Conservation (phyloP, 1,140 invertebrate species). For the Leucophenga varia region DNA sequence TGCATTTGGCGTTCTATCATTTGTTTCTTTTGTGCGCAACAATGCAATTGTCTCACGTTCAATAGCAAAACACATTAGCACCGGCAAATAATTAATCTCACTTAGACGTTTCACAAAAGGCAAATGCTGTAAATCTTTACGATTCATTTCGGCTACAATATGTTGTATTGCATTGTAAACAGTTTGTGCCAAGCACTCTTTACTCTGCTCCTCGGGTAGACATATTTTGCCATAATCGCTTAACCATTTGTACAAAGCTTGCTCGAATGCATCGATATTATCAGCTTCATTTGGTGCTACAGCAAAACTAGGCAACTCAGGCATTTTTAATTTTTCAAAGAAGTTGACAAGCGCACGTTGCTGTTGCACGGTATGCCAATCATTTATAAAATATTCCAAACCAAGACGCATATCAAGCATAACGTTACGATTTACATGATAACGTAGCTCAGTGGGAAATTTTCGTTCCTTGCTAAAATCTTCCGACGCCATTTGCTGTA, state of each 20-base stretch:
- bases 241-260: slow-evolving; percentile 26
- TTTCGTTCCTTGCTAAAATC: slow-evolving; percentile 56
- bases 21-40: neutral
- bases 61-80: slow-evolving; percentile 27
- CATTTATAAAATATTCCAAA: slow-evolving; percentile 61
- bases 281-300: neutral
- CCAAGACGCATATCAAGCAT: slow-evolving; percentile 54
- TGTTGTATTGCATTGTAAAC: slow-evolving; percentile 20
- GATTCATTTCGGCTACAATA: slow-evolving; percentile 14
- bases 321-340: slow-evolving; percentile 30
- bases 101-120: neutral
- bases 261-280: slow-evolving; percentile 2
- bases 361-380: slow-evolving; percentile 55
- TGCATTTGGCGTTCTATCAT: neutral
- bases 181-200: slow-evolving; percentile 6
- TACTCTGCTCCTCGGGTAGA: slow-evolving; percentile 7
- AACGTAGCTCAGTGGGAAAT: slow-evolving; percentile 60
- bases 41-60: slow-evolving; percentile 17
- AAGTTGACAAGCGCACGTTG: slow-evolving; percentile 16
- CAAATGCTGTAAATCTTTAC: neutral
- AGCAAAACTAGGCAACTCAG: slow-evolving; percentile 9
- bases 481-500: slow-evolving; percentile 65
- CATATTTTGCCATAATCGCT: slow-evolving; percentile 30
- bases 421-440: slow-evolving; percentile 51
- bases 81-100: slow-evolving; percentile 21